phyloP scores from a whole-genome alignment of 1,140 invertebrate genomes.

The Brachionus rubens region DNA sequence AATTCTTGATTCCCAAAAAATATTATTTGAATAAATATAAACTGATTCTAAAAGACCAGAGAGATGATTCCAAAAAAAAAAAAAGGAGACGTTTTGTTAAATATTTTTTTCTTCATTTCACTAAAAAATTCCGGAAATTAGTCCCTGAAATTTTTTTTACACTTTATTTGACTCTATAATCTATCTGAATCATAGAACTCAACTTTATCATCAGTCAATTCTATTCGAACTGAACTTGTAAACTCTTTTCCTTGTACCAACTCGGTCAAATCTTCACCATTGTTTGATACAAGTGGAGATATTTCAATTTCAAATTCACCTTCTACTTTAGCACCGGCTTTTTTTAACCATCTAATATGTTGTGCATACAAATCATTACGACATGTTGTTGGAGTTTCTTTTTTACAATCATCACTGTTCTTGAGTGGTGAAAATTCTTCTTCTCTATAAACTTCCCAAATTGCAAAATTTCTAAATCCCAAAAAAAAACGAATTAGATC shows the following conservation, averaged over 20 bases:
- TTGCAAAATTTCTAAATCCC: slow-evolving; percentile 77
- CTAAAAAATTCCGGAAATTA: too few relatives aligned
- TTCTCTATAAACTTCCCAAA: slow-evolving; percentile 85
- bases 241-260: not conserved
- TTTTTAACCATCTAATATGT: slow-evolving; percentile 75
- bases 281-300: slow-evolving; percentile 83
- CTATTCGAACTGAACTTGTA: not conserved
- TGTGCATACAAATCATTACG: slow-evolving; percentile 73
- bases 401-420: slow-evolving; percentile 70
- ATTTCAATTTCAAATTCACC: slow-evolving; percentile 70
- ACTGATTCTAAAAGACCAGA: too few relatives aligned
- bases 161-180: not conserved
- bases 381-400: slow-evolving; percentile 85
- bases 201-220: not conserved
- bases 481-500: slow-evolving; percentile 47
- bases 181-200: not conserved
- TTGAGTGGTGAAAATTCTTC: slow-evolving; percentile 96
- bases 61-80: too few relatives aligned
- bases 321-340: slow-evolving; percentile 49
- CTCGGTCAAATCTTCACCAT: slow-evolving; percentile 65
- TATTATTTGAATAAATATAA: too few relatives aligned
- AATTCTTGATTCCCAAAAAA: too few relatives aligned
- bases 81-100: too few relatives aligned
- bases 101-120: too few relatives aligned
- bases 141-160: too few relatives aligned